A percentile compares a stretch with the other conserved stretches of the same genome.
Conservation (phyloP, 1,140 invertebrate species). For the Pteromalus puparum region DNA sequence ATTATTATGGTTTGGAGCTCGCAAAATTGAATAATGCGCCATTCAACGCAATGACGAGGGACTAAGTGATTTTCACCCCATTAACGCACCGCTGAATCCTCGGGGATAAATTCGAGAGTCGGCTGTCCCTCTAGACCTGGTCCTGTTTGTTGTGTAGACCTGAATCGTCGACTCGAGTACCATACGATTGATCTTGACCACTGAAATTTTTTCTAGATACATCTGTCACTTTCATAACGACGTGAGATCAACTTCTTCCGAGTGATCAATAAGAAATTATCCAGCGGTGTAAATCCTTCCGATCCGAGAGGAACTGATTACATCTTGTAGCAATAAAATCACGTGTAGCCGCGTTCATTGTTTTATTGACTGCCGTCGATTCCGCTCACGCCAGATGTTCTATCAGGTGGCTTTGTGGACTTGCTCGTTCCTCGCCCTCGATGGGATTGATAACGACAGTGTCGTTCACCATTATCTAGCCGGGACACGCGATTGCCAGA, state of each 20-base stretch:
- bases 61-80: constrained; percentile 70
- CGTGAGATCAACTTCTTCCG: no score
- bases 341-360: neutral
- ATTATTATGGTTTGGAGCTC: constrained; percentile 65
- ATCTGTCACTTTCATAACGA: no score
- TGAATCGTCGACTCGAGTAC: neutral
- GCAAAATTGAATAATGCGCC: constrained; percentile 66
- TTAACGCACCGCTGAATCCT: constrained; percentile 56
- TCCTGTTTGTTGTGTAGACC: neutral
- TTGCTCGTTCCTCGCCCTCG: neutral
- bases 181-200: no score
- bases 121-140: neutral
- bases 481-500: constrained; percentile 1
- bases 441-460: constrained; percentile 27
- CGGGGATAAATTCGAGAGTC: constrained; percentile 18
- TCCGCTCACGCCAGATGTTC: neutral
- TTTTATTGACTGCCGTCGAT: constrained; percentile 10
- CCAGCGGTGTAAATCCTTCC: no score
- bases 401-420: neutral
- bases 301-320: no score
- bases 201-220: no score
- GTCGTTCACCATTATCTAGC: constrained; percentile 28
- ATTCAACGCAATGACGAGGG: constrained; percentile 64
- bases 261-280: no score
- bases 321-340: no score